Base-by-base conservation (phyloP, 1,140 invertebrate genomes). In the Penaeus chinensis region DNA sequence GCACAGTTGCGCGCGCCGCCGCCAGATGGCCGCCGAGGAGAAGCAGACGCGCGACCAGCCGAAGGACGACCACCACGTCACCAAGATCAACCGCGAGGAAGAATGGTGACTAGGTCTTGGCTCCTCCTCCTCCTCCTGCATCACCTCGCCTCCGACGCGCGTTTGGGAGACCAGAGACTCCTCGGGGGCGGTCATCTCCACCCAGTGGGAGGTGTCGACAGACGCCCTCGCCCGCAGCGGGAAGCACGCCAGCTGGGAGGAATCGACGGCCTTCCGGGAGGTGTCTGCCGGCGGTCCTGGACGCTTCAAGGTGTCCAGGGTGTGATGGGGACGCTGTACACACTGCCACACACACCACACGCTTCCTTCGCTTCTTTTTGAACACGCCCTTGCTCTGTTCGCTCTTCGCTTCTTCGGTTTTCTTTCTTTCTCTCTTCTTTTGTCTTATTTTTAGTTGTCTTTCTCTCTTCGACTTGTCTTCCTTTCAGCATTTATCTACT, bases 91-190 rank as follows among this genome's bases (percentile, higher is more conserved):
- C 84, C n/a, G 87, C 20, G 85, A 89, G 54, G 81, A 89, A 62
- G 89, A 82, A 62, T 89, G 89, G 89, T 89, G 89, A 89, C 89
- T 89, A 89, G 82, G 85, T 84, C 85, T 54, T 13, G 54, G 54
- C 54, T 54, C 54, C 54, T 54, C 47, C 47, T 54, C 47, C 47
- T 54, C 54, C 54, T 54, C 54, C 54, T 54, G 54, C 54, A 54
- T 84, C 76, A 84, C 85, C 27, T 78, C 85, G 24, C 74, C 89
- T 27, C 89, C 89, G n/a, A 62, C 79, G 3, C 69, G 78, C 66
- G 82, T 87, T 27, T 89, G 89, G 89, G 76, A 87, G 54, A 89
- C 63, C 61, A 69, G 89, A 42, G 89, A 89, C 37, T 89, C 89
- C 37, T 84, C 85, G 8, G 85, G 89, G 19, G 89, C 78, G 32